Conservation (phyloP, 2,888 invertebrate genomes). For the Uloborus plumipes region DNA sequence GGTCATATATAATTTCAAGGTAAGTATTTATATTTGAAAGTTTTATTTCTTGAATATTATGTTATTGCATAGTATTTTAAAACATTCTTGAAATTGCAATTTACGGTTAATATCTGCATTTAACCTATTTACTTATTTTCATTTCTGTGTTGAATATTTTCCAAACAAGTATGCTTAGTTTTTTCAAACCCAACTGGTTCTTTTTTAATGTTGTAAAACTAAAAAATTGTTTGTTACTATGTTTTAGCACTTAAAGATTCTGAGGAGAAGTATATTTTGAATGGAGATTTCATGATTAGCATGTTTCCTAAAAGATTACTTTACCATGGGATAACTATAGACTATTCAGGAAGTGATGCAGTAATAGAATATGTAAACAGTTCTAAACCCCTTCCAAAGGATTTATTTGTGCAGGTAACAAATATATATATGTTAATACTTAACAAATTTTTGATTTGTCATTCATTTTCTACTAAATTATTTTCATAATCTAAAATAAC, state of each 20-base stretch:
- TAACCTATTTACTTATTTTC: too few relatives aligned
- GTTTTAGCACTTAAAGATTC: conserved; percentile 78
- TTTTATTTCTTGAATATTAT: too few relatives aligned
- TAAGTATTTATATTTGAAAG: too few relatives aligned
- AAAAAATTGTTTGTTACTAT: too few relatives aligned
- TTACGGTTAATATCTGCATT: too few relatives aligned
- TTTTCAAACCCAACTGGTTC: neutral
- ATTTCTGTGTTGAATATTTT: too few relatives aligned
- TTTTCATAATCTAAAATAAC: too few relatives aligned
- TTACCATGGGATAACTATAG: conserved; percentile 74
- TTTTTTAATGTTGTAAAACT: too few relatives aligned
- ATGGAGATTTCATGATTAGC: conserved; percentile 81
- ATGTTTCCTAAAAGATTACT: conserved; percentile 79
- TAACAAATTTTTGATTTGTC: neutral
- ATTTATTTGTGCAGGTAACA: conserved; percentile 78
- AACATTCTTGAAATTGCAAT: too few relatives aligned
- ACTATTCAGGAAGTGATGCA: conserved; percentile 80
- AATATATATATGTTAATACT: neutral
- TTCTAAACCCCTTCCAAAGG: conserved; percentile 77
- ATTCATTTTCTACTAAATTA: too few relatives aligned
- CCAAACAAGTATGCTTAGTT: neutral
- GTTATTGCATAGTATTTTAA: too few relatives aligned
- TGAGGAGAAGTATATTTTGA: conserved; percentile 80
- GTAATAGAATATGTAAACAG: conserved; percentile 81
- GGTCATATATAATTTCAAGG: too few relatives aligned